These are phyloP conservation scores for Chanos chanos DNA, from an alignment of 2,797 vertebrate genomes.

Conservation along the genomic window DNA sequence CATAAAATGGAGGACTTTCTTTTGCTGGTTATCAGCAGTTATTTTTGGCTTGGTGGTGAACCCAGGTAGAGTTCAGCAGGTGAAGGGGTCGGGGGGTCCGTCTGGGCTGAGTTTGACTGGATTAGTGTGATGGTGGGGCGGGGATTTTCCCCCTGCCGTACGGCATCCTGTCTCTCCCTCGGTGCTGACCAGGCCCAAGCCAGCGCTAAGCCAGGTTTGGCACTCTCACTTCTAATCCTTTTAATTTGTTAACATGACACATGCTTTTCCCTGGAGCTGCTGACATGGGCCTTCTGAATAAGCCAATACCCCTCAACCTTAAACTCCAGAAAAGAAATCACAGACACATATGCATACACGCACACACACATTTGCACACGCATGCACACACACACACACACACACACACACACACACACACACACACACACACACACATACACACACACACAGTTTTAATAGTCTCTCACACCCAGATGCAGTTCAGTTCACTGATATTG, in stretches of 20 bases:
- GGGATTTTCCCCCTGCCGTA: conserved; percentile 31
- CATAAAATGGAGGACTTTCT: too few species aligned
- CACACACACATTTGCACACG: conserved; percentile 27
- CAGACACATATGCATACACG: conserved; percentile 22
- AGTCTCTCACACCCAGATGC: conserved; percentile 41
- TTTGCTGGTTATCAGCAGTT: not conserved
- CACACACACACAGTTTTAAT: conserved; percentile 26
- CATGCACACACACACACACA: conserved; percentile 13
- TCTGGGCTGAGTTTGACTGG: conserved; percentile 37
- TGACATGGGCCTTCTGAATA: conserved; percentile 41
- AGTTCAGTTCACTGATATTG: conserved; percentile 29
- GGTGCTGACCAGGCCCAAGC: conserved; percentile 61
- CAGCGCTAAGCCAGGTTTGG: conserved; percentile 67
- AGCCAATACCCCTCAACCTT: conserved; percentile 40
- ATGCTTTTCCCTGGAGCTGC: conserved; percentile 45
- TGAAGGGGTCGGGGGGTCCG: conserved; percentile 26
- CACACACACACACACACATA: conserved; percentile 23
- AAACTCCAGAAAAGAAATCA: conserved; percentile 33
- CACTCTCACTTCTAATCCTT: conserved; percentile 70
- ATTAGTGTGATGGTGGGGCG: conserved; percentile 40
- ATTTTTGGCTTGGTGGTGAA: not conserved
- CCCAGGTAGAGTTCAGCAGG: conserved; percentile 32
- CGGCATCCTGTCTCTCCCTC: conserved; percentile 41
- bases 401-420: conserved; percentile 19
- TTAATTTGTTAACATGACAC: conserved; percentile 73